These are phyloP conservation scores for Lacerta viridis DNA, from an alignment of 2,797 vertebrate genomes.

Conservation along the genomic window DNA sequence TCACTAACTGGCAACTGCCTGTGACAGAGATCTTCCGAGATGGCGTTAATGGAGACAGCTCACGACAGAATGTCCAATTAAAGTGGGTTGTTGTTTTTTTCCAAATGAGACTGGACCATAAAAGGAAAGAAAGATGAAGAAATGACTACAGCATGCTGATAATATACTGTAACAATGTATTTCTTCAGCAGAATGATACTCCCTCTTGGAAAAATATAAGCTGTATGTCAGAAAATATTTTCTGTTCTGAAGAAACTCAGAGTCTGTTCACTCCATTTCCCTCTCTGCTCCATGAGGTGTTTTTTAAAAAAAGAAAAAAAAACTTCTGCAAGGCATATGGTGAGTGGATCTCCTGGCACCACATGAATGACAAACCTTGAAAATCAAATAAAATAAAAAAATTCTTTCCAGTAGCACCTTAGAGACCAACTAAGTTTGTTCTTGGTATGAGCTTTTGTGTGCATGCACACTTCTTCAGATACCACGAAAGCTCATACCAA, in stretches of 20 bases:
- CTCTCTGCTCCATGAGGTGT: background rate
- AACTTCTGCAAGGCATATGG: background rate
- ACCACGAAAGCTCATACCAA: too few relatives aligned
- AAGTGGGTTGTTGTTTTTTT: slow-evolving; percentile 53
- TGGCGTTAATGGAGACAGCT: slow-evolving; percentile 52
- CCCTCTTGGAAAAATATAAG: background rate
- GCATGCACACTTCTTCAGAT: too few relatives aligned
- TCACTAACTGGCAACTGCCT: slow-evolving; percentile 84
- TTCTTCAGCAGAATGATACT: background rate
- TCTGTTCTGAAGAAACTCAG: background rate
- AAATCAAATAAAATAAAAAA: too few relatives aligned
- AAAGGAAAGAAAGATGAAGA: slow-evolving; percentile 71
- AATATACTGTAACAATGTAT: slow-evolving; percentile 38
- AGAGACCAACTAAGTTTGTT: too few relatives aligned
- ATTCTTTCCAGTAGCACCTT: too few relatives aligned
- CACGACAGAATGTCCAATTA: slow-evolving; percentile 71
- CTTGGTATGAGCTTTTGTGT: too few relatives aligned
- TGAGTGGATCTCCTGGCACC: background rate
- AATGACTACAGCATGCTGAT: slow-evolving; percentile 51
- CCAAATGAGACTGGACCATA: slow-evolving; percentile 65
- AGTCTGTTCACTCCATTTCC: background rate
- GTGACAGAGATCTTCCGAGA: slow-evolving; percentile 74
- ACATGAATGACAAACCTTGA: background rate
- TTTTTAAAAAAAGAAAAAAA: background rate
- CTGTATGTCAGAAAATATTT: background rate